These are phyloP conservation scores for Druon quercuslanigerum DNA, from an alignment of 1,140 invertebrate genomes.

Conservation along the genomic window DNA sequence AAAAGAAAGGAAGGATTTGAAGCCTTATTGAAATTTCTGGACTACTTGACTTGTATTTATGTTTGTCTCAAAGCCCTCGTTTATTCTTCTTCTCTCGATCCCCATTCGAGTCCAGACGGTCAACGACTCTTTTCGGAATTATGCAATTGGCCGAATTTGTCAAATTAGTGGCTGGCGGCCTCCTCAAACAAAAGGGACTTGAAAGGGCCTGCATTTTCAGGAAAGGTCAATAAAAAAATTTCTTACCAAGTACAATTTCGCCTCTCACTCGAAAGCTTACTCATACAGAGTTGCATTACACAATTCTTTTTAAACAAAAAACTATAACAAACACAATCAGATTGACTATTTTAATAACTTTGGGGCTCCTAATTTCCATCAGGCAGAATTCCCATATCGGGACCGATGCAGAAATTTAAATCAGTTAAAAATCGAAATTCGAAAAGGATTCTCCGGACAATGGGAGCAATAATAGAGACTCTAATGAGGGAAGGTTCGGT, in stretches of 20 bases:
- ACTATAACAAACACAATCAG: background rate
- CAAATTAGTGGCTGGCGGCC: slow-evolving; percentile 63
- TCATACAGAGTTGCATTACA: background rate
- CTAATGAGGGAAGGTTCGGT: slow-evolving; percentile 32
- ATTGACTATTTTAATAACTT: background rate
- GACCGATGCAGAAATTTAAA: slow-evolving; percentile 2
- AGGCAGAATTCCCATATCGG: background rate
- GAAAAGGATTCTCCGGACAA: slow-evolving; percentile 13
- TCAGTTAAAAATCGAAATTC: background rate
- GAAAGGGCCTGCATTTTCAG: slow-evolving; percentile 26
- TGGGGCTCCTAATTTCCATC: background rate
- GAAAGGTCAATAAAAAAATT: slow-evolving; percentile 35
- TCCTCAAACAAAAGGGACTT: slow-evolving; percentile 43
- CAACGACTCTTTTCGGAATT: slow-evolving; percentile 70
- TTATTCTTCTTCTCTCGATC: slow-evolving; percentile 26
- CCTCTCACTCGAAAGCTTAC: background rate
- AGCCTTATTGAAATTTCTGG: background rate
- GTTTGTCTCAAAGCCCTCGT: background rate
- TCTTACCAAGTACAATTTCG: slow-evolving; percentile 26
- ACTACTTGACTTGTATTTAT: background rate
- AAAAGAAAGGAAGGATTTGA: background rate
- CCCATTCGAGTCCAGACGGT: slow-evolving; percentile 59
- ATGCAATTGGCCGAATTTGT: slow-evolving; percentile 72
- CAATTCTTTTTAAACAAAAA: background rate
- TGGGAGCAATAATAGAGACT: slow-evolving; percentile 26